A percentile compares a stretch with the other conserved stretches of the same genome.
phyloP scores from a whole-genome alignment of 2,888 invertebrate genomes.

The Temnothorax rugatulus region DNA sequence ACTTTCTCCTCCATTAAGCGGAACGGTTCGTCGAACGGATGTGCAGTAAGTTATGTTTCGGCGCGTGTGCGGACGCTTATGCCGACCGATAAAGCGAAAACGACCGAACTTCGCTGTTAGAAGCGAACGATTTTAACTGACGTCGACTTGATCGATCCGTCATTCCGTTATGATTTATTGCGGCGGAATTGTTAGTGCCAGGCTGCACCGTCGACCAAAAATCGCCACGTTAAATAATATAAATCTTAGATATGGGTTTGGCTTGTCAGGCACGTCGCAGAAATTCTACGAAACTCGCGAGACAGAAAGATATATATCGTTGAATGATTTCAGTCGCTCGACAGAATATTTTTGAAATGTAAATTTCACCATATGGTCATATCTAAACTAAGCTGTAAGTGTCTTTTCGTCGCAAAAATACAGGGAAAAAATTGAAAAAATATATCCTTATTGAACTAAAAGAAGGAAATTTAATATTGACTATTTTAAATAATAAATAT shows the following conservation, averaged over 20 bases:
- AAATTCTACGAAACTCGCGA: neutral
- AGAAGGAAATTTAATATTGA: neutral
- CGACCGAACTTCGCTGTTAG: neutral
- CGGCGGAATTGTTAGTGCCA: neutral
- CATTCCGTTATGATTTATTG: conserved; percentile 26
- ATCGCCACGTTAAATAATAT: neutral
- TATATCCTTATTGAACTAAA: neutral
- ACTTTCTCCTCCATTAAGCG: conserved; percentile 52
- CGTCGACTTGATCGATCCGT: conserved; percentile 8
- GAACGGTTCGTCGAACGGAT: conserved; percentile 26
- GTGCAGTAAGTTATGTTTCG: conserved; percentile 40
- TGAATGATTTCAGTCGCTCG: neutral
- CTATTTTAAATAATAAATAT: conserved; percentile 1
- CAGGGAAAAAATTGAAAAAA: neutral
- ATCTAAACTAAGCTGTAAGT: neutral
- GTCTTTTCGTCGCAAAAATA: neutral
- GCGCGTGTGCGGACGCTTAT: conserved; percentile 21
- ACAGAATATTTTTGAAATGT: neutral
- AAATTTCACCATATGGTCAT: neutral
- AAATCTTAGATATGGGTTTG: neutral
- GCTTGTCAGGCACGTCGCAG: neutral
- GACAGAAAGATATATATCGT: neutral
- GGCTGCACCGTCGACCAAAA: neutral
- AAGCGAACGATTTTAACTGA: conserved; percentile 22
- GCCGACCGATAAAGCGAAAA: conserved; percentile 31